Conservation (phyloP, 1,140 invertebrate genomes). For the Drosophila lini region DNA sequence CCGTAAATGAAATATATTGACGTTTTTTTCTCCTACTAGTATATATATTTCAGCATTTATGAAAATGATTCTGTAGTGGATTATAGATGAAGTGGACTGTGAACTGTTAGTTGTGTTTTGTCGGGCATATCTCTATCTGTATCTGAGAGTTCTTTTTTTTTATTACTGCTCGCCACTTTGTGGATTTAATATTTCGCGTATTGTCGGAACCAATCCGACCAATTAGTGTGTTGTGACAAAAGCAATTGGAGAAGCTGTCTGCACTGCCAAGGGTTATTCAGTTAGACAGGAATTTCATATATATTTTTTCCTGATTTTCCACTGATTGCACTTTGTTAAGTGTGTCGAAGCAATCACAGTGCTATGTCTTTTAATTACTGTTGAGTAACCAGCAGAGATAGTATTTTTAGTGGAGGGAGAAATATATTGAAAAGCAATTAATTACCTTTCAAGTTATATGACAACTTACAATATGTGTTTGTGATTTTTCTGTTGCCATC, state of each 20-base stretch:
- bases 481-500: background rate
- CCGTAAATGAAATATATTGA: slow-evolving; percentile 56
- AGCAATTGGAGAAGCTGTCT: slow-evolving; percentile 23
- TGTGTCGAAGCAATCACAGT: background rate
- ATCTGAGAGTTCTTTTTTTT: slow-evolving; percentile 1
- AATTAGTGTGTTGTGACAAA: slow-evolving; percentile 44
- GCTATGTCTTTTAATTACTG: slow-evolving; percentile 8
- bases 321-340: slow-evolving; percentile 24
- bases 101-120: slow-evolving; percentile 36
- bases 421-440: background rate
- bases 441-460: no score
- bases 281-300: slow-evolving; percentile 13
- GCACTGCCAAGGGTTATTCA: slow-evolving; percentile 10
- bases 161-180: slow-evolving; percentile 8
- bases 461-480: background rate
- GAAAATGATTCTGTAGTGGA: slow-evolving; percentile 46
- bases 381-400: background rate
- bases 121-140: slow-evolving; percentile 6
- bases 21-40: slow-evolving; percentile 17
- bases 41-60: slow-evolving; percentile 36
- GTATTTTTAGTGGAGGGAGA: background rate
- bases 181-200: slow-evolving; percentile 24
- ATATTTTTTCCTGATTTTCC: slow-evolving; percentile 1
- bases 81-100: slow-evolving; percentile 45
- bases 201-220: slow-evolving; percentile 16